Base-by-base conservation (phyloP, 2,888 invertebrate genomes). In the Raillietiella orientalis region DNA sequence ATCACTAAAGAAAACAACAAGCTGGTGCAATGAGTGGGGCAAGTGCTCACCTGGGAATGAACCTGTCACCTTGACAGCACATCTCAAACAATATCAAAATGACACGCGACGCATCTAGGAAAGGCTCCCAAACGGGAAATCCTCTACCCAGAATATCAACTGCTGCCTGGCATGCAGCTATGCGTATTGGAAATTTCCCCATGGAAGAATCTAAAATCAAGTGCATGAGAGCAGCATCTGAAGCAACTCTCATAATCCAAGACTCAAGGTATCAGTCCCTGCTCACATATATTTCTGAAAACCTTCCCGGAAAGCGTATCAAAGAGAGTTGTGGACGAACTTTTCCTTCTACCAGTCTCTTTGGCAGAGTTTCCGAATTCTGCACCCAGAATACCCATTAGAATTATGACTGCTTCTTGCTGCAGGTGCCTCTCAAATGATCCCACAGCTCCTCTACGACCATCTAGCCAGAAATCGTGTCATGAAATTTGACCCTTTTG, bases 71-170 rank as follows among this genome's bases (percentile, higher is more conserved):
- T 40, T 79, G 77, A 19, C 75, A 74, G 40, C 77, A 77, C 49
- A 82, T 62, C 47, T 82, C 82, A 32, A 96, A 51, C n/a, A 96
- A 53, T 27, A 87, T 66, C 25, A 70, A 50, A 24, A 75, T 47
- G 22, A 82, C 71, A 48, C 75, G 74, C 25, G 75, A 72, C 20
- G 79, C 75, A 47, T 84, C 82, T 32, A 84, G 48, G 45, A 93
- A 90, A 0, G 93, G 93, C 43, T 96, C 93, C 96, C 96, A 96
- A 1, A 96, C 87, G 0, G 82, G 77, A 49, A 93, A 96, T 4
- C 90, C 90, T 23, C 93, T 59, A 0, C 96, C 96, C 33, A 96
- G 63, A 33, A 96, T 58, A 55, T 96, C 96, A 23, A 96, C 82
- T 1, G 93, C 90, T 8, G 96, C 93, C 31, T 93, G 55, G 3